These are phyloP conservation scores for Sminthurinus aureus DNA, from an alignment of 2,888 invertebrate species.

Conservation along the genomic window DNA sequence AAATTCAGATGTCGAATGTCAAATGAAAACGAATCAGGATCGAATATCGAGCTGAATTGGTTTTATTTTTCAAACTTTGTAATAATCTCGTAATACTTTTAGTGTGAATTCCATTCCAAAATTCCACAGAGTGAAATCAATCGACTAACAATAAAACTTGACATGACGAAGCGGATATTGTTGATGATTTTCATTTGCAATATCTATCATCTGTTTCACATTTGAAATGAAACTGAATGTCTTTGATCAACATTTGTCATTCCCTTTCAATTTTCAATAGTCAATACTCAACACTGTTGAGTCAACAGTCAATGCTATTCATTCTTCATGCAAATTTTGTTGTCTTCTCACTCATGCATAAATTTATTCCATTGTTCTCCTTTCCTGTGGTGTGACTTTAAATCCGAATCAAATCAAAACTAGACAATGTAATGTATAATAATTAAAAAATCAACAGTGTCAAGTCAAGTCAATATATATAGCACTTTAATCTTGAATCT, in stretches of 20 bases:
- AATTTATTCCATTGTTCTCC: background rate
- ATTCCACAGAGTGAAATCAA: too few relatives aligned
- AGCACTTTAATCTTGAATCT: too few relatives aligned
- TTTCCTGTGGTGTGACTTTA: background rate
- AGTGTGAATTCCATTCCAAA: too few relatives aligned
- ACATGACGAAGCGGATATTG: conserved; percentile 28
- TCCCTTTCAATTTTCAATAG: too few relatives aligned
- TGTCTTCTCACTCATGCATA: background rate
- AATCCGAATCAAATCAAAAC: background rate
- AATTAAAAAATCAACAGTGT: background rate
- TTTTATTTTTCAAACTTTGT: too few relatives aligned
- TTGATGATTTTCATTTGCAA: background rate
- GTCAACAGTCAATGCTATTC: too few relatives aligned
- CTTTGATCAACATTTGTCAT: background rate
- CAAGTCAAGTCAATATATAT: too few relatives aligned
- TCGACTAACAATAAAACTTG: background rate
- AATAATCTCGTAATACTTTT: too few relatives aligned
- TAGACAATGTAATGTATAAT: too few relatives aligned
- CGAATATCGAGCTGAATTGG: background rate
- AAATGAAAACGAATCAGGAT: background rate
- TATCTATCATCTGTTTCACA: background rate
- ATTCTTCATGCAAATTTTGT: background rate
- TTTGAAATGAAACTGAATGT: background rate
- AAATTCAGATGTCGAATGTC: too few relatives aligned
- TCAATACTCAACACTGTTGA: background rate